Conservation (phyloP, 2,113 vertebrate genomes). For the Chitala chitala region DNA sequence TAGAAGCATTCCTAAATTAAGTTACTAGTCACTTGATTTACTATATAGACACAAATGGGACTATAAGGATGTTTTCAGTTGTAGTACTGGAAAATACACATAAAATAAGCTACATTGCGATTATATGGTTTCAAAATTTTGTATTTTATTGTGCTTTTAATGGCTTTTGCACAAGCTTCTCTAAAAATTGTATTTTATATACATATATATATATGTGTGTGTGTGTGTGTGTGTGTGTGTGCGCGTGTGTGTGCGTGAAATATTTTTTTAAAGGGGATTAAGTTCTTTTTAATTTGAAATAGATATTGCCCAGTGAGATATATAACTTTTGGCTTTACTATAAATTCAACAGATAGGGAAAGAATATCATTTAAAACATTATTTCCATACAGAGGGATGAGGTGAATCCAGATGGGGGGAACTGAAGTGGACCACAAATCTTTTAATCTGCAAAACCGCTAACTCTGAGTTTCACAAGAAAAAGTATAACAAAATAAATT, state of each 20-base stretch:
- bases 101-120: too few relatives aligned
- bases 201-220: conserved; percentile 29
- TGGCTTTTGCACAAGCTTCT: conserved; percentile 13
- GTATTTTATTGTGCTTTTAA: conserved; percentile 24
- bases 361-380: conserved; percentile 16
- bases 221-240: too few relatives aligned
- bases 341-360: conserved; percentile 19
- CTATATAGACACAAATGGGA: too few relatives aligned
- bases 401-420: not conserved
- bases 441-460: conserved; percentile 11
- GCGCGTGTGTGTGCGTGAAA: too few relatives aligned
- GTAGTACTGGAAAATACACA: too few relatives aligned
- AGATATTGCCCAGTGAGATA: conserved; percentile 28
- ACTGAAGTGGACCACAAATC: conserved; percentile 1
- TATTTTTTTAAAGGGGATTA: conserved; percentile 27
- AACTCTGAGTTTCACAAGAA: conserved; percentile 51
- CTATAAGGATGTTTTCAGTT: not conserved
- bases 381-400: conserved; percentile 23
- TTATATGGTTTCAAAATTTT: too few relatives aligned
- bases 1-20: too few relatives aligned
- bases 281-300: conserved; percentile 26
- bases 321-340: conserved; percentile 27
- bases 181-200: conserved; percentile 21
- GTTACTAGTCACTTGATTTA: too few relatives aligned
- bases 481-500: conserved; percentile 22